Conservation (phyloP, 2,113 vertebrate species). For the Leucopsar rothschildi region DNA sequence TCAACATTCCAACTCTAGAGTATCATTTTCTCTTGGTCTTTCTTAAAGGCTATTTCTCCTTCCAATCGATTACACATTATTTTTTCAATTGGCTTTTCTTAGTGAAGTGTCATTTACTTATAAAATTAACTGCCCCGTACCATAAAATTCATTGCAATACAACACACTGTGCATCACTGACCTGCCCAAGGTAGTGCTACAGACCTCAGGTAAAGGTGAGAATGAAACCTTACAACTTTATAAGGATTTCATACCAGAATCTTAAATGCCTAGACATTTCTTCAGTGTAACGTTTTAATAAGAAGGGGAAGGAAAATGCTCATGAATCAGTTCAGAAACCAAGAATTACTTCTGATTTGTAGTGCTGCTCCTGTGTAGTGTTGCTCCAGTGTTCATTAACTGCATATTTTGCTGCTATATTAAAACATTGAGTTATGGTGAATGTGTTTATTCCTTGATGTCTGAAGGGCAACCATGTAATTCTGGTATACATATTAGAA, state of each 20-base stretch:
- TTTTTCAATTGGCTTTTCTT: background rate
- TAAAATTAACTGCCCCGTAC: background rate
- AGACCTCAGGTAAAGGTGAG: background rate
- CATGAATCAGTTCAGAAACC: background rate
- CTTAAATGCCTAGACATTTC: background rate
- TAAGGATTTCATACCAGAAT: background rate
- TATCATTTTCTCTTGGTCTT: background rate
- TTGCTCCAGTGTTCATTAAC: background rate
- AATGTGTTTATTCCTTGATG: background rate
- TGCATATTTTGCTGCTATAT: background rate
- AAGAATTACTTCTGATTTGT: background rate
- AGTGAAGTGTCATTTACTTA: background rate
- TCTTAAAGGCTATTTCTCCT: background rate
- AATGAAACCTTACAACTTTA: background rate
- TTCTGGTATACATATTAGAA: background rate
- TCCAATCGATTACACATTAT: background rate
- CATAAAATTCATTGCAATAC: background rate
- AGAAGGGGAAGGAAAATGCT: background rate
- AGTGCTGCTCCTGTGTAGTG: background rate
- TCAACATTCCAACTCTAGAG: background rate
- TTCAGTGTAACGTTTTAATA: background rate
- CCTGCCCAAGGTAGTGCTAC: background rate
- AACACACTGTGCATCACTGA: background rate
- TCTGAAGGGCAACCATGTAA: background rate
- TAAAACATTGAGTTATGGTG: background rate